Conservation (phyloP, 2,797 vertebrate species). For the Streptopelia turtur region DNA sequence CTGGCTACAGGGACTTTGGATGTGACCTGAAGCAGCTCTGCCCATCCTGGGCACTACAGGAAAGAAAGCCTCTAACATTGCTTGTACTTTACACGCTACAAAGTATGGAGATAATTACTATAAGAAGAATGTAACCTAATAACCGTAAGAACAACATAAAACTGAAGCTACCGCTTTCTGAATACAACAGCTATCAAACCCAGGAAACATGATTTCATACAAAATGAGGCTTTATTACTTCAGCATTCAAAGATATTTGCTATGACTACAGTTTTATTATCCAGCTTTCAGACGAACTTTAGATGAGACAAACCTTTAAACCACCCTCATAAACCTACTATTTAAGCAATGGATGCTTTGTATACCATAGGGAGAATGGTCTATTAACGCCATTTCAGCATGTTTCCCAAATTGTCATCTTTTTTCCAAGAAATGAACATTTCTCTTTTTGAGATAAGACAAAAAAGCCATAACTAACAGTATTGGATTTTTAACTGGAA, state of each 20-base stretch:
- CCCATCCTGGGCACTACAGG: rapidly evolving
- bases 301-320: not conserved
- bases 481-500: not conserved
- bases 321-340: not conserved
- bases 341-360: not conserved
- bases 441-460: not conserved
- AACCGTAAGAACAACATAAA: not conserved
- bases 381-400: not conserved
- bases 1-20: not conserved
- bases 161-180: not conserved
- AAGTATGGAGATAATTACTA: not conserved
- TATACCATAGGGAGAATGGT: not conserved
- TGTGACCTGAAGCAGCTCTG: not conserved
- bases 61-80: not conserved
- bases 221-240: not conserved
- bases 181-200: not conserved
- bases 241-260: not conserved
- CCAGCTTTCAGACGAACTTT: not conserved
- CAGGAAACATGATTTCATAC: not conserved
- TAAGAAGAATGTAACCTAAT: not conserved
- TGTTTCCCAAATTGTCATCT: not conserved
- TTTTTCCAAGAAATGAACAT: not conserved
- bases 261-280: not conserved
- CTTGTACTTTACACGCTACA: not conserved
- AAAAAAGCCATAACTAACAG: not conserved